phyloP scores from a whole-genome alignment of 1,140 invertebrate genomes.

The Apolygus lucorum region DNA sequence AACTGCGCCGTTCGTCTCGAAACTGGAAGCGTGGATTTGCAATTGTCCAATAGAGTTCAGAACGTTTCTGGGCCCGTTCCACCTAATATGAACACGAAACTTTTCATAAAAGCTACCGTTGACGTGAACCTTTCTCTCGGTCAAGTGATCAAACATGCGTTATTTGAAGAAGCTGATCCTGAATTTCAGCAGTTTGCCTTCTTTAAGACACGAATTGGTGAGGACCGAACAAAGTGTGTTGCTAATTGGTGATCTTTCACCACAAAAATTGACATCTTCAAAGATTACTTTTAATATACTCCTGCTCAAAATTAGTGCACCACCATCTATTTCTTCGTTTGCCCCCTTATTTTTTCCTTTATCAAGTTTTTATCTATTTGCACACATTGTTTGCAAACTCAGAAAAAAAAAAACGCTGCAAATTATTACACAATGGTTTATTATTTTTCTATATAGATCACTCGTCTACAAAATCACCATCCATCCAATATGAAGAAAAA shows the following conservation, averaged over 20 bases:
- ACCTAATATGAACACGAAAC: conserved; percentile 54
- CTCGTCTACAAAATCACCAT: no score
- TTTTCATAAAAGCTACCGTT: conserved; percentile 90
- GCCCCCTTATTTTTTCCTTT: no score
- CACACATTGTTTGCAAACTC: no score
- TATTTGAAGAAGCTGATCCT: conserved; percentile 93
- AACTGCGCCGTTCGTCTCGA: conserved; percentile 92
- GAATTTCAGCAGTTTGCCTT: conserved; percentile 96
- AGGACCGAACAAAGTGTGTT: conserved; percentile 5
- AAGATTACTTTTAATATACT: no score
- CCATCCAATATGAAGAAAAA: no score
- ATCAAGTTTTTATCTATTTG: no score
- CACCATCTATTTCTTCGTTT: neutral
- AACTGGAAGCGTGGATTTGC: conserved; percentile 82
- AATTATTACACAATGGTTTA: no score
- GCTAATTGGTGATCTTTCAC: no score
- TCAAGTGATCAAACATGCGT: conserved; percentile 82
- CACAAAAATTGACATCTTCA: no score
- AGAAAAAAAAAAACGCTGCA: no score
- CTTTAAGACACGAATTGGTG: conserved; percentile 86
- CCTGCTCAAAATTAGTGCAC: no score
- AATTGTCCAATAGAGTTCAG: conserved; percentile 87
- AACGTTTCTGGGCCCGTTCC: conserved; percentile 63
- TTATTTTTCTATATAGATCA: no score
- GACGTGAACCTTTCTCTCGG: conserved; percentile 91